These are phyloP conservation scores for Neoaliturus tenellus DNA, from an alignment of 2,888 invertebrate genomes.

Conservation along the genomic window DNA sequence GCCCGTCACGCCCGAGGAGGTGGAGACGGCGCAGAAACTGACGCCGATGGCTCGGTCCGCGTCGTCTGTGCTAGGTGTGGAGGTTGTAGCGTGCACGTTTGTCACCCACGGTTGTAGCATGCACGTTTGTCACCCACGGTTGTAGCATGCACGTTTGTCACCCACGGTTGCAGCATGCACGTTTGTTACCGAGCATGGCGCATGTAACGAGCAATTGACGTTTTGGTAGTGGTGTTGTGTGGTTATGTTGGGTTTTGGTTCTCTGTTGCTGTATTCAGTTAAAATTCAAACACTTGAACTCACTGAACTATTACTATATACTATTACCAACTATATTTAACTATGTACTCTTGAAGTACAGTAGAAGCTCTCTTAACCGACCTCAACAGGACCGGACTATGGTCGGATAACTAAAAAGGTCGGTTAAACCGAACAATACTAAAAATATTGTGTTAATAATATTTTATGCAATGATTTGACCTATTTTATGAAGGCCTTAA, in stretches of 20 bases:
- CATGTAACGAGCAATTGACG: background rate
- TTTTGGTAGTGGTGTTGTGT: background rate
- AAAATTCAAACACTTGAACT: no score
- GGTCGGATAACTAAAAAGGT: no score
- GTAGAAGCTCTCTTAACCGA: no score
- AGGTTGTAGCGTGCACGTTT: background rate
- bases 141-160: background rate
- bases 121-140: background rate
- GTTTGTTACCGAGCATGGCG: background rate
- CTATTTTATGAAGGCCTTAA: no score
- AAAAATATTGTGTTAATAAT: no score
- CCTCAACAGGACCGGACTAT: no score
- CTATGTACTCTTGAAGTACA: no score
- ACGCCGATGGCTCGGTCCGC: conserved; percentile 51
- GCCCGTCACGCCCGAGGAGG: conserved; percentile 82
- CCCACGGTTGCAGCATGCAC: no score
- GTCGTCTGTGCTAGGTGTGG: conserved; percentile 59
- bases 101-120: background rate
- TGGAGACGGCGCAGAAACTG: conserved; percentile 69
- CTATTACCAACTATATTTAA: no score
- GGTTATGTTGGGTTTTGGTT: background rate
- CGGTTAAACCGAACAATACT: no score
- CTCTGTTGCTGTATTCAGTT: background rate
- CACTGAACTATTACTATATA: no score
- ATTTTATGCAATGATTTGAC: no score